A percentile compares a stretch with the other conserved stretches of the same genome.
Evolutionary conservation across 2,888 invertebrate genomes (phyloP).

Genomic region (Eupithecia subfuscata): DNA sequence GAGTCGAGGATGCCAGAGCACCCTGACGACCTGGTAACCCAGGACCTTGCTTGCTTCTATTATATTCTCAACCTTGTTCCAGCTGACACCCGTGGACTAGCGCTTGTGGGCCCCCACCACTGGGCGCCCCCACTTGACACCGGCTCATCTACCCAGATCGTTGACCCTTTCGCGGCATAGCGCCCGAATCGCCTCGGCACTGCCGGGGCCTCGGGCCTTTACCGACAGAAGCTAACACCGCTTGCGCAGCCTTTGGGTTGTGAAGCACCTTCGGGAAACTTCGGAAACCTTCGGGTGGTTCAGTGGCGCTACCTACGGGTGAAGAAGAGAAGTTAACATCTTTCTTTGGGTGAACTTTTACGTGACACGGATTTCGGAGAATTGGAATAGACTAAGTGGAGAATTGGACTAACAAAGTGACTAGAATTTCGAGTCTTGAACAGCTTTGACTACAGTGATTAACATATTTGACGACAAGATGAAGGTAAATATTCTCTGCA

Average conservation of each 20-base stretch:
- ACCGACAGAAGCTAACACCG: slow-evolving; percentile 41
- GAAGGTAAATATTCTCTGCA: slow-evolving; percentile 22
- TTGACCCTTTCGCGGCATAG: slow-evolving; percentile 52
- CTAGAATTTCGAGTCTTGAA: slow-evolving; percentile 26
- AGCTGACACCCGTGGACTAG: slow-evolving; percentile 81
- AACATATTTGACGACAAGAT: slow-evolving; percentile 28
- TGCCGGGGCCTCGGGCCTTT: slow-evolving; percentile 58
- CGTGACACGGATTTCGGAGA: slow-evolving; percentile 37
- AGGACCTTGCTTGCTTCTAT: background rate
- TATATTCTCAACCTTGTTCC: slow-evolving; percentile 32
- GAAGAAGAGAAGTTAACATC: slow-evolving; percentile 21
- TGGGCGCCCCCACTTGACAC: slow-evolving; percentile 85
- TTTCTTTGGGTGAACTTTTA: slow-evolving; percentile 28
- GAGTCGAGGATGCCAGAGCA: background rate
- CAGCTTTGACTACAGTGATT: slow-evolving; percentile 24
- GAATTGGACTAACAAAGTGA: slow-evolving; percentile 24
- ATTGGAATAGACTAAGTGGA: slow-evolving; percentile 33
- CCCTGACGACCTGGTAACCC: background rate
- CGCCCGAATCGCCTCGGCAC: slow-evolving; percentile 59
- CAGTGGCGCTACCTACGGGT: slow-evolving; percentile 18
- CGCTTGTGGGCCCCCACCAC: slow-evolving; percentile 78
- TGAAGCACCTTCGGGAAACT: slow-evolving; percentile 19
- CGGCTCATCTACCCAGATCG: slow-evolving; percentile 85
- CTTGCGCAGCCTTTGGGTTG: background rate
- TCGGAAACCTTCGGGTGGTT: slow-evolving; percentile 11